A percentile compares a stretch with the other conserved stretches of the same genome.
Evolutionary conservation across 1,140 invertebrate species (phyloP).

Genomic region (Neomicropteryx cornuta): DNA sequence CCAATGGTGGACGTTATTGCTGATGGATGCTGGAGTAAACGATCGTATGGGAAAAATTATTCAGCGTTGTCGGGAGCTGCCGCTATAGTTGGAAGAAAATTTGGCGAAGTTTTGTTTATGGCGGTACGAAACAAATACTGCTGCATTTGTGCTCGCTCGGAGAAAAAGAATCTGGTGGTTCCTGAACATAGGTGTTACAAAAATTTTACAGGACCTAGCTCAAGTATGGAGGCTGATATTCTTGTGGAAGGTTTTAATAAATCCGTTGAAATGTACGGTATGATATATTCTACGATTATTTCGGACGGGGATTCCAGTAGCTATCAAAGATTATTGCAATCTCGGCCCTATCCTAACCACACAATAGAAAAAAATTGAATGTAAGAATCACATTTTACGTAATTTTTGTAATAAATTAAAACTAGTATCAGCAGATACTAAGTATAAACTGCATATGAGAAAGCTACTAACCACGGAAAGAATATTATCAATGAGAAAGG

Average conservation of each 20-base stretch:
- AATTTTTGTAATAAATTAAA: conserved; percentile 15
- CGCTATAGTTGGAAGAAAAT: conserved; percentile 16
- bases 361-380: conserved; percentile 20
- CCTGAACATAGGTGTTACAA: conserved; percentile 20
- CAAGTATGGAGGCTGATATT: conserved; percentile 30
- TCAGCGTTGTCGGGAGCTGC: conserved; percentile 20
- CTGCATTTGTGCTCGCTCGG: conserved; percentile 13
- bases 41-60: conserved; percentile 20
- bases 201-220: conserved; percentile 20
- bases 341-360: conserved; percentile 8
- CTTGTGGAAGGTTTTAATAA: conserved; percentile 27
- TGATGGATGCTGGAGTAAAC: conserved; percentile 20
- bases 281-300: conserved; percentile 20
- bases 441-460: conserved; percentile 7
- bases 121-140: conserved; percentile 23
- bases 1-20: conserved; percentile 18
- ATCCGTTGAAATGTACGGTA: conserved; percentile 19
- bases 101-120: conserved; percentile 16
- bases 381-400: conserved; percentile 21
- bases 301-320: conserved; percentile 24
- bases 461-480: conserved; percentile 7
- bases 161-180: conserved; percentile 4
- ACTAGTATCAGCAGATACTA: conserved; percentile 7
- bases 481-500: conserved; percentile 6
- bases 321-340: conserved; percentile 14